Evolutionary conservation across 2,888 invertebrate genomes (phyloP).

Genomic region (Diogma glabrata): DNA sequence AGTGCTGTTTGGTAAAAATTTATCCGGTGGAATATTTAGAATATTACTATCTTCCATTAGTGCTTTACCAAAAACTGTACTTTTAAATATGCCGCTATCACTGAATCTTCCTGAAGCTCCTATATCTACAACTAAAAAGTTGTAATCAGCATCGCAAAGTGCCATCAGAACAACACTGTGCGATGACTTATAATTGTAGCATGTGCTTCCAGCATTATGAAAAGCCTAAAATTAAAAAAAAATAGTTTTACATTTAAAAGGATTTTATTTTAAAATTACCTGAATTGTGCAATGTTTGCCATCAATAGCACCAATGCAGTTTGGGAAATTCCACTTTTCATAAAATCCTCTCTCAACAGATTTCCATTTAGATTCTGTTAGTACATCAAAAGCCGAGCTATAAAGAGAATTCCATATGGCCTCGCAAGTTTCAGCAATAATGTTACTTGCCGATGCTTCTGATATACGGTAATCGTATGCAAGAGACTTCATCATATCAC

Average conservation of each 20-base stretch:
- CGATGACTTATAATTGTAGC: constrained; percentile 13
- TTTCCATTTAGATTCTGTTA: neutral
- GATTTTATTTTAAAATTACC: neutral
- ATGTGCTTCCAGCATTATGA: constrained; percentile 10
- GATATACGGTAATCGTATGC: neutral
- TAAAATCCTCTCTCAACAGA: neutral
- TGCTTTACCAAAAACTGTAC: constrained; percentile 13
- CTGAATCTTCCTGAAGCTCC: constrained; percentile 8
- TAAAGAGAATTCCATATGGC: neutral
- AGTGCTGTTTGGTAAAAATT: constrained; percentile 10
- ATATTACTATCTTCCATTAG: neutral
- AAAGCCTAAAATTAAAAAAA: constrained; percentile 1
- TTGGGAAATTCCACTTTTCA: neutral
- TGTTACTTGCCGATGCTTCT: neutral
- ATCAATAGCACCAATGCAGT: neutral
- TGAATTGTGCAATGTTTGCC: neutral
- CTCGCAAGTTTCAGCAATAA: neutral
- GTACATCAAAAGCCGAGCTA: neutral
- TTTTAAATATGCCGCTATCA: constrained; percentile 11
- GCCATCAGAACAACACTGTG: constrained; percentile 14
- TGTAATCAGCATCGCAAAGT: constrained; percentile 6
- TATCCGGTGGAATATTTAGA: constrained; percentile 11
- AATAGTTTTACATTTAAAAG: neutral
- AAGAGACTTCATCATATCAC: constrained; percentile 5
- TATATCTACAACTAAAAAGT: constrained; percentile 14